phyloP scores from a whole-genome alignment of 2,113 vertebrate species.

The Eonycteris spelaea region DNA sequence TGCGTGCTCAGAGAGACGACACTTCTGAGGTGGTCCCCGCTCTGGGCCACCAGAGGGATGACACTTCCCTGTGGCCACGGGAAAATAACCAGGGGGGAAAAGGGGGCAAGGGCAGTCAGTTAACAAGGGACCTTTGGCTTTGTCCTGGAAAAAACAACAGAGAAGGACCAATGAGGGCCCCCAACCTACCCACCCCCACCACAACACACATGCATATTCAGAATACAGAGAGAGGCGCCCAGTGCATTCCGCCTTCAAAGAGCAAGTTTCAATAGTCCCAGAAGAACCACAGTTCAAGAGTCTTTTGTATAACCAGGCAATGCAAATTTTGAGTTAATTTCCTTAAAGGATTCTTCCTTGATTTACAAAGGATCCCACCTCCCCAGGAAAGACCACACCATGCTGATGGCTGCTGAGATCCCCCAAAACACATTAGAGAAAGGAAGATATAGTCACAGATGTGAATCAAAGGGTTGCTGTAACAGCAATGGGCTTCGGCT shows the following conservation, averaged over 20 bases:
- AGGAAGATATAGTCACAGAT: slow-evolving; percentile 36
- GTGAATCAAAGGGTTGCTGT: slow-evolving; percentile 69
- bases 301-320: slow-evolving; percentile 56
- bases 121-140: slow-evolving; percentile 81
- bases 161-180: slow-evolving; percentile 78
- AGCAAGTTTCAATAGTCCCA: slow-evolving; percentile 63
- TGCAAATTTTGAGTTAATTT: slow-evolving; percentile 62
- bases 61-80: slow-evolving; percentile 80
- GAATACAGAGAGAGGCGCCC: slow-evolving; percentile 64
- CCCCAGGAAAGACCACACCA: slow-evolving; percentile 47
- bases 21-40: slow-evolving; percentile 78
- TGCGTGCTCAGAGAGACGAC: slow-evolving; percentile 74
- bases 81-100: slow-evolving; percentile 75
- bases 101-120: slow-evolving; percentile 61
- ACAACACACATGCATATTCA: slow-evolving; percentile 64
- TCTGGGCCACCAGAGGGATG: slow-evolving; percentile 68
- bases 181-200: slow-evolving; percentile 72
- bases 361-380: slow-evolving; percentile 52
- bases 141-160: slow-evolving; percentile 83
- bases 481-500: slow-evolving; percentile 70
- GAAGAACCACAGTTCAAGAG: slow-evolving; percentile 62
- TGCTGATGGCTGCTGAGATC: not conserved
- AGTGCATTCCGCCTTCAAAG: slow-evolving; percentile 69
- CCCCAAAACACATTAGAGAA: slow-evolving; percentile 57
- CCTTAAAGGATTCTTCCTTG: slow-evolving; percentile 52